Percentiles rank a stretch among this genome's conserved stretches.
Evolutionary conservation across 2,113 vertebrate species (phyloP).

Genomic region (Misgurnus anguillicaudatus): DNA sequence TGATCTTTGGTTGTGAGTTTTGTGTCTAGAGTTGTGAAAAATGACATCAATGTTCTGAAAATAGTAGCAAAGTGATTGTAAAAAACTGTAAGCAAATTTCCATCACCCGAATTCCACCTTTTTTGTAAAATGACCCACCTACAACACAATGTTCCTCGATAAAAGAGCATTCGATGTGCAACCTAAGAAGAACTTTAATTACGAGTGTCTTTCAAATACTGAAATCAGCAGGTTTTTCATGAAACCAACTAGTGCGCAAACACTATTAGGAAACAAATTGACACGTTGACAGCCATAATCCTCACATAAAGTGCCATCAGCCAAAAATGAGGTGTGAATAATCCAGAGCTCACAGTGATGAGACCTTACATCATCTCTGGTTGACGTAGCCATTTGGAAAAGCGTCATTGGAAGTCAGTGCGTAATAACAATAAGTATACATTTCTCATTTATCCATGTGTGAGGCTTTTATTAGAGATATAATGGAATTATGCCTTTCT

Average conservation of each 20-base stretch:
- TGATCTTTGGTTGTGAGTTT: too few species aligned
- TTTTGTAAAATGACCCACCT: too few species aligned
- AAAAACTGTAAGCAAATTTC: too few species aligned
- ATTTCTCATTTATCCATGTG: slow-evolving; percentile 9
- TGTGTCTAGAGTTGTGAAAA: too few species aligned
- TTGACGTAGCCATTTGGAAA: not conserved
- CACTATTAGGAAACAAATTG: not conserved
- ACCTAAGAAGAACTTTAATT: too few species aligned
- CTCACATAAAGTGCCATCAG: not conserved
- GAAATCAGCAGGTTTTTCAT: not conserved
- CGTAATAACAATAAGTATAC: not conserved
- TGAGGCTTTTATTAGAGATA: slow-evolving; percentile 9
- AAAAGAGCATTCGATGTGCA: too few species aligned
- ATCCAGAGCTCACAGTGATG: slow-evolving; percentile 4
- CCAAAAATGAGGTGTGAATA: not conserved
- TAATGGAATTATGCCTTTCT: slow-evolving; percentile 14
- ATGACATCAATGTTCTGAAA: too few species aligned
- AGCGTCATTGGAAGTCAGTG: slow-evolving; percentile 6
- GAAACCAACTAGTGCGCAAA: not conserved
- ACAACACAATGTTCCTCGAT: too few species aligned
- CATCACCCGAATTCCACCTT: too few species aligned
- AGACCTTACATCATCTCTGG: not conserved
- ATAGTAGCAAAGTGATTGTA: too few species aligned
- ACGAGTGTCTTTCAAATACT: not conserved
- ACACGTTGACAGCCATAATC: not conserved